Evolutionary conservation across 2,113 vertebrate genomes (phyloP), one percentile per base, ranked within the genome.

Genomic region (Jacana jacana): DNA sequence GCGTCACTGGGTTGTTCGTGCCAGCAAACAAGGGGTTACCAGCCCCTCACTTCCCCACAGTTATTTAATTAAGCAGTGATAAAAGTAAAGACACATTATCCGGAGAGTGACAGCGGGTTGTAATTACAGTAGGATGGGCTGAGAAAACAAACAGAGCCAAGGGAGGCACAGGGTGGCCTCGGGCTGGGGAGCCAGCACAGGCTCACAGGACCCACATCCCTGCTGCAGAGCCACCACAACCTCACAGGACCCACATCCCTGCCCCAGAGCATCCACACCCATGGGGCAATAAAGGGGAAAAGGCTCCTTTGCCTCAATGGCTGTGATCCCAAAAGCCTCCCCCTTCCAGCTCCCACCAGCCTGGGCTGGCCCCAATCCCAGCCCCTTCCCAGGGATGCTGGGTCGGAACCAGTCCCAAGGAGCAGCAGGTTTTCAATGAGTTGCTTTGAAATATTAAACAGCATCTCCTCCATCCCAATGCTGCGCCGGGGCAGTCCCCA

Each of bases 11-110:
- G 15, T 5, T 46, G 51, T n/a, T 60, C 2, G 4, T 11, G 28
- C 61, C 0, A 3, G 76, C 27, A n/a, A 88, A 90, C 28, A 58
- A 91, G 37, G 48, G 33, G 60, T 83, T 92, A 89, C 63, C 44
- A 51, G 81, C 86, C 88, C 96, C 93, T 91, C 69, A 69, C 63
- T 54, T 93, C 63, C 77, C 58, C 63, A 90, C 54, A 25, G 82
- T 70, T 91, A 82, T 77, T 94, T 95, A 95, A 96, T 97, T 92
- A 96, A 93, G 77, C 77, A 51, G 75, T 39, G 86, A 94, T 89
- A 87, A 92, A 92, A 93, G 57, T 42, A 44, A 85, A 92, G 73
- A 61, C 4, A 2, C 48, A 49, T 69, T 93, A 94, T 33, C 55
- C 3, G 3, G 55, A 75, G 79, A 81, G 70, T n/a, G 61, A 68